Base-by-base conservation (phyloP, 2,113 vertebrate genomes). In the Microcebus lehilahytsara region DNA sequence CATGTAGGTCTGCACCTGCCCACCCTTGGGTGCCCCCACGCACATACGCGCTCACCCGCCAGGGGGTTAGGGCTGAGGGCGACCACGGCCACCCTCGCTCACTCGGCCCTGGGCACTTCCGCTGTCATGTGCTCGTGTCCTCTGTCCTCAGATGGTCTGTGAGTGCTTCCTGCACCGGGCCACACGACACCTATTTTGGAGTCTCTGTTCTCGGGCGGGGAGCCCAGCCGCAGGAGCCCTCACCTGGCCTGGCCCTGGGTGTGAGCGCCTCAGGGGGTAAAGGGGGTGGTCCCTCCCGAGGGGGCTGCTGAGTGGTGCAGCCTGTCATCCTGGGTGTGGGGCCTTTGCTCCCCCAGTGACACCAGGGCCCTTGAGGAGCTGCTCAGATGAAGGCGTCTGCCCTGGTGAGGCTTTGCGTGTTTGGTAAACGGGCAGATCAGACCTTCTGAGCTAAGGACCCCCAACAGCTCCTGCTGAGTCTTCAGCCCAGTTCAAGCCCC, bases 251-350 rank as follows among this genome's bases (percentile, higher is more conserved):
- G 40, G 30, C n/a, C 34, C 34, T 69, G 78, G 46, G 30, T 32
- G 19, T 53, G 64, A 37, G 34, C 51, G 4, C 8, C 69, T 16
- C 1, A 0, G n/a, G 46, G 46, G 16, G 9, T 46, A 13, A 17
- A 4, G 19, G 17, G 5, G 40, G 56, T 0, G 1, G 34, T 9
- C 30, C 42, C 8, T 53, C 32, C 49, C 0, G 0, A 7, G 25
- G 13, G 9, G 46, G 42, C 0, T 16, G 40, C 58, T 37, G 49
- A 75, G 17, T 6, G 17, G 77, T 9, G 3, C 37, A 69, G 40
- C 20, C 37, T 0, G 30, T 11, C 19, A 2, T 5, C 9, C 20
- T 4, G 10, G 22, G 4, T 3, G 1, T 22, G 34, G 30, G 46
- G 23, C 14, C 32, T 64, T 17, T 10, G 1, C 46, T 34, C 9